Conservation (phyloP, 2,888 invertebrate genomes). For the Latheticus oryzae region DNA sequence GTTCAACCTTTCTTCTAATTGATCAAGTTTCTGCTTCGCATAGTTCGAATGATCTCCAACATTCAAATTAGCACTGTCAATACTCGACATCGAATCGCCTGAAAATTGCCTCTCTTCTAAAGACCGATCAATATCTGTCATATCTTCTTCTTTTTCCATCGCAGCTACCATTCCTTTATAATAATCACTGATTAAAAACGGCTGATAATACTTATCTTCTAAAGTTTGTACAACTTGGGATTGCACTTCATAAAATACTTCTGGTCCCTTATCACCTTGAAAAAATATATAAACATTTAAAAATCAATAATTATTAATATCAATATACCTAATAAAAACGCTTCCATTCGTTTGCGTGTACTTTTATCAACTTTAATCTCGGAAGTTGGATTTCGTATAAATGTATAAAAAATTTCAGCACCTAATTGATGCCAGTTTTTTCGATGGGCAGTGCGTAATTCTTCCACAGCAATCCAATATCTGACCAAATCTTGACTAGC, state of each 20-base stretch:
- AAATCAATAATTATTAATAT: slow-evolving; percentile 28
- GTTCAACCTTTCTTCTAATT: slow-evolving; percentile 84
- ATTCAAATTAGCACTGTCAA: slow-evolving; percentile 69
- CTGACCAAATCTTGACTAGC: slow-evolving; percentile 87
- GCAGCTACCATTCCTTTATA: slow-evolving; percentile 80
- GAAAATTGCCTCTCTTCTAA: slow-evolving; percentile 70
- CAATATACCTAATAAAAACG: slow-evolving; percentile 74
- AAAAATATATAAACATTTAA: background rate
- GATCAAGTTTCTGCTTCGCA: slow-evolving; percentile 83
- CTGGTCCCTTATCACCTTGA: slow-evolving; percentile 86
- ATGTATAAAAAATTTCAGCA: slow-evolving; percentile 92
- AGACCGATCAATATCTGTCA: slow-evolving; percentile 64
- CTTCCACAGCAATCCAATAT: slow-evolving; percentile 89
- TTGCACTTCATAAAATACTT: slow-evolving; percentile 90
- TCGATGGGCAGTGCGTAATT: slow-evolving; percentile 80
- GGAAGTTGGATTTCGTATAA: slow-evolving; percentile 83
- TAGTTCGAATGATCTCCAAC: slow-evolving; percentile 87
- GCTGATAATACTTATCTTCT: slow-evolving; percentile 89
- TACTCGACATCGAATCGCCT: slow-evolving; percentile 69
- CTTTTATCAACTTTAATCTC: slow-evolving; percentile 86
- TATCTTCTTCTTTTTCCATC: slow-evolving; percentile 70
- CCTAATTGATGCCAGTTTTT: slow-evolving; percentile 87
- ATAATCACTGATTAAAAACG: slow-evolving; percentile 87
- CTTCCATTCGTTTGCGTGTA: slow-evolving; percentile 86
- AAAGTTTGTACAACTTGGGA: slow-evolving; percentile 81